These are phyloP conservation scores for Corydoras sp. DNA, from an alignment of 2,113 vertebrate species.

Conservation along the genomic window DNA sequence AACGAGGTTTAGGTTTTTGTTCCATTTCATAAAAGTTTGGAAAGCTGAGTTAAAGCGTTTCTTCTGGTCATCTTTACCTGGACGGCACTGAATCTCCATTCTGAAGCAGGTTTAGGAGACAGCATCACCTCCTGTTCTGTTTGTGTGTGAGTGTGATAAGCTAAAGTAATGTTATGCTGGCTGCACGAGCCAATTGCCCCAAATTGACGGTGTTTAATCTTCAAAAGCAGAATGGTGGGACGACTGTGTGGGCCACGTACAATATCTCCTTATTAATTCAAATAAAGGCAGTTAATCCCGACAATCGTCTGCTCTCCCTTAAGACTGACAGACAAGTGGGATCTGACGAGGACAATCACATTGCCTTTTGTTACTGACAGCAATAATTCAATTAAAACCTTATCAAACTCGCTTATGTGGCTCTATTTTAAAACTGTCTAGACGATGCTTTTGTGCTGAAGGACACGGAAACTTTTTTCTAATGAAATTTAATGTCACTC, in stretches of 20 bases:
- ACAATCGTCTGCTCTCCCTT: background rate
- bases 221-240: constrained; percentile 20
- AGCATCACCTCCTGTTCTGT: background rate
- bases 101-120: background rate
- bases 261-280: constrained; percentile 34
- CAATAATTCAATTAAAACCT: constrained; percentile 15
- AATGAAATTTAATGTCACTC: constrained; percentile 3
- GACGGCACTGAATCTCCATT: too few species aligned
- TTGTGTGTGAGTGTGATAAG: constrained; percentile 18
- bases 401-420: background rate
- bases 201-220: constrained; percentile 35
- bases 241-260: constrained; percentile 24
- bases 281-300: constrained; percentile 26
- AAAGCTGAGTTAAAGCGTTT: too few species aligned
- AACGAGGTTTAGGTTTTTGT: too few species aligned
- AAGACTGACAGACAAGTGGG: constrained; percentile 29
- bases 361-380: background rate
- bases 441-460: background rate
- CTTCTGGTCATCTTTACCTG: too few species aligned
- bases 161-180: constrained; percentile 34
- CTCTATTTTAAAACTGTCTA: background rate
- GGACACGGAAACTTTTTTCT: constrained; percentile 1
- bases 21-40: too few species aligned
- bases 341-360: background rate
- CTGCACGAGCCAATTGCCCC: constrained; percentile 18